Percentiles rank a stretch among this genome's conserved stretches.
Evolutionary conservation across 2,113 vertebrate genomes (phyloP).

Genomic region (Sebastes schlegelii): DNA sequence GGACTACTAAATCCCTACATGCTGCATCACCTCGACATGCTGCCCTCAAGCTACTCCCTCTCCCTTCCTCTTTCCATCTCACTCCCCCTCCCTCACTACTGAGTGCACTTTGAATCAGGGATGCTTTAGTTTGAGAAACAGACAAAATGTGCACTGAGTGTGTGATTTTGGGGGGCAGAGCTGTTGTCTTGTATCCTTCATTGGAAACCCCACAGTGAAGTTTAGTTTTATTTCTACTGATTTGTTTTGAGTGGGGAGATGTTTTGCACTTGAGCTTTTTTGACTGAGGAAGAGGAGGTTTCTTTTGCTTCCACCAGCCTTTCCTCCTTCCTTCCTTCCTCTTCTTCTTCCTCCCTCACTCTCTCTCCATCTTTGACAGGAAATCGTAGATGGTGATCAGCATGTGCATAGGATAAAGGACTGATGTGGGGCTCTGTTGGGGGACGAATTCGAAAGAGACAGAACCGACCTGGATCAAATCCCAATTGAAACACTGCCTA

Average conservation of each 20-base stretch:
- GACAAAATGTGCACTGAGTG: constrained; percentile 68
- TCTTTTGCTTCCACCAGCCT: constrained; percentile 57
- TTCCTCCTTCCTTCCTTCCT: constrained; percentile 26
- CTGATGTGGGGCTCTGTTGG: constrained; percentile 14
- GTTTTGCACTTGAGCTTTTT: constrained; percentile 74
- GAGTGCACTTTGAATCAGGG: constrained; percentile 85
- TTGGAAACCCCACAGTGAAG: constrained; percentile 20
- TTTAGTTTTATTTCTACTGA: constrained; percentile 26
- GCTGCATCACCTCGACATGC: constrained; percentile 43
- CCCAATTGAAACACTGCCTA: constrained; percentile 40
- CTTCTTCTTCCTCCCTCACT: constrained; percentile 7
- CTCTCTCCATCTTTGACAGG: constrained; percentile 31
- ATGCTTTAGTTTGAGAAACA: constrained; percentile 71
- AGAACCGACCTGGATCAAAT: constrained; percentile 52
- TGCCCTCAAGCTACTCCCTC: constrained; percentile 43
- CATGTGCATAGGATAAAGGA: constrained; percentile 21
- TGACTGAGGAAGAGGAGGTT: constrained; percentile 35
- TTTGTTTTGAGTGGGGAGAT: constrained; percentile 39
- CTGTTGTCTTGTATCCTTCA: constrained; percentile 7
- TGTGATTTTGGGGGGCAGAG: constrained; percentile 1
- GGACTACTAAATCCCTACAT: constrained; percentile 53
- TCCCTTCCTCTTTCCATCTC: constrained; percentile 8
- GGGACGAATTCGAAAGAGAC: constrained; percentile 28
- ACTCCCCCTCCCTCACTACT: constrained; percentile 57
- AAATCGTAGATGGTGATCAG: constrained; percentile 8